Base-by-base conservation (phyloP, 2,113 vertebrate genomes). In the Suncus etruscus region DNA sequence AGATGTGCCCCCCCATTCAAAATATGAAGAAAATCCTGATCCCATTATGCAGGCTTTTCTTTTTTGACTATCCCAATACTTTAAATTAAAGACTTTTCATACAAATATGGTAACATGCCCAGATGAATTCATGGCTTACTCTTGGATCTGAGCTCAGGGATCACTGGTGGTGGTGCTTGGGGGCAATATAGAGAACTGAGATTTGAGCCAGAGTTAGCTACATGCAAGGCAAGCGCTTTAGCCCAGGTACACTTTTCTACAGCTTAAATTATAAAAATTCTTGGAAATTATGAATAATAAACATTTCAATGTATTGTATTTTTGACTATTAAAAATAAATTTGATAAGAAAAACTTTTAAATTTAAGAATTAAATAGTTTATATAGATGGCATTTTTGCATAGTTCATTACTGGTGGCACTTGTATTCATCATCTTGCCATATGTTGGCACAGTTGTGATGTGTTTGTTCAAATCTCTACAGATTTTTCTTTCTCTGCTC, bases 361-460 rank as follows among this genome's bases (percentile, higher is more conserved):
- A 51, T 92, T 90, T 90, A 39, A 50, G 80, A 95, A 86, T 77
- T n/a, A 80, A 87, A 94, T 15, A 70, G 72, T 91, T 81, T 66
- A 70, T 20, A 48, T 45, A 31, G 8, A 48, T 72, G 51, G 31
- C 29, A 31, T 82, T 82, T 92, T 45, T 87, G 76, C 75, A 75
- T 63, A 68, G 51, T 89, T 91, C 82, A 45, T 92, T 87, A 83
- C 82, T 39, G 9, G 58, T 68, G 61, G 87, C 66, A 89, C 91
- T 84, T 68, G 45, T 54, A 82, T 89, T 87, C 72, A 89, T 91
- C 91, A 95, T 66, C 9, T 45, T 92, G 24, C 89, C 89, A 79
- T 94, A 79, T 94, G 92, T 63, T 92, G 78, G 70, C 82, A 69
- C 91, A 95, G 74, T 78, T 93, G 87, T 32, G 70, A 66, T 73